These are phyloP conservation scores for Chelon labrosus DNA, from an alignment of 2,797 vertebrate genomes.

Conservation along the genomic window DNA sequence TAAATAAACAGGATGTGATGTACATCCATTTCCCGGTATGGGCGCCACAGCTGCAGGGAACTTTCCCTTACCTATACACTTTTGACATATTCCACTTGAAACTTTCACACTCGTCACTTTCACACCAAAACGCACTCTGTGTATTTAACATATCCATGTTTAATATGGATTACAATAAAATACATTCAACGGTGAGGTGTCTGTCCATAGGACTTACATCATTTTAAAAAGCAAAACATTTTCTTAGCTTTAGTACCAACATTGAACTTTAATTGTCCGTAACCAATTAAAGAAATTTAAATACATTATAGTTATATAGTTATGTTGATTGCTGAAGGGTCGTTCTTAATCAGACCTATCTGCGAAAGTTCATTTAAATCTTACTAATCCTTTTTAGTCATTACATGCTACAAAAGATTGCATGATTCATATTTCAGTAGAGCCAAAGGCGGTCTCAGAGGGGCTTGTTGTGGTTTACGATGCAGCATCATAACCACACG, in stretches of 20 bases:
- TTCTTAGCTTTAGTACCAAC: slow-evolving; percentile 6
- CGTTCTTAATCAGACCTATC: not conserved
- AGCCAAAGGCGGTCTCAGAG: slow-evolving; percentile 9
- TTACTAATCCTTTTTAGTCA: not conserved
- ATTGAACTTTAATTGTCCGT: not conserved
- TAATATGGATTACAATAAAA: slow-evolving; percentile 50
- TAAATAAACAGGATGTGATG: slow-evolving; percentile 79
- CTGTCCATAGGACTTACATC: slow-evolving; percentile 60
- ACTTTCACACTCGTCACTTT: slow-evolving; percentile 27
- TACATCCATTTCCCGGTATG: slow-evolving; percentile 54
- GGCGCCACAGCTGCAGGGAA: slow-evolving; percentile 45
- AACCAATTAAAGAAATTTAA: not conserved
- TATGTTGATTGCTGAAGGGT: slow-evolving; percentile 12
- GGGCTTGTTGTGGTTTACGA: slow-evolving; percentile 9
- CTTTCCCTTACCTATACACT: slow-evolving; percentile 55
- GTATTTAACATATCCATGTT: slow-evolving; percentile 39
- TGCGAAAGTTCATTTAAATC: slow-evolving; percentile 1
- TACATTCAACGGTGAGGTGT: slow-evolving; percentile 51
- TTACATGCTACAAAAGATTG: slow-evolving; percentile 4
- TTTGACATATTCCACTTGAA: slow-evolving; percentile 39
- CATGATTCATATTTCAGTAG: not conserved
- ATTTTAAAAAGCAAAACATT: slow-evolving; percentile 25
- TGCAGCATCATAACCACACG: slow-evolving; percentile 3
- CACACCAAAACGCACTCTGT: slow-evolving; percentile 4
- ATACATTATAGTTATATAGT: slow-evolving; percentile 8